These are phyloP conservation scores for Drosophila pegasa DNA, from an alignment of 2,888 invertebrate species.

Conservation along the genomic window DNA sequence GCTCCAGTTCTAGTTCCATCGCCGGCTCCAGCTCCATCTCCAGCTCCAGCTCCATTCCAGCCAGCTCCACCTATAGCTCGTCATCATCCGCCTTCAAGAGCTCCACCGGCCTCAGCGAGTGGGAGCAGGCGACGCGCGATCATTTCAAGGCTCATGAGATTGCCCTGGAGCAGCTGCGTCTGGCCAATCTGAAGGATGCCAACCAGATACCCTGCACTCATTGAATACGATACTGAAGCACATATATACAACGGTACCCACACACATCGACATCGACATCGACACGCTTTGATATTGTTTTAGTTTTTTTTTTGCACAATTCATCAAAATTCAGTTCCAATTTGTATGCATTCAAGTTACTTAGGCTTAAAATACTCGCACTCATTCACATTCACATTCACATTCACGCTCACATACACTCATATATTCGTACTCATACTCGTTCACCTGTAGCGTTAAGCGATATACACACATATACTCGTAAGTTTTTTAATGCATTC, in stretches of 20 bases:
- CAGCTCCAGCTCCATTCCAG: neutral
- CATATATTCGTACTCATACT: conserved; percentile 55
- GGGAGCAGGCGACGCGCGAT: conserved; percentile 79
- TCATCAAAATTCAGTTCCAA: conserved; percentile 46
- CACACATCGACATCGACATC: conserved; percentile 4
- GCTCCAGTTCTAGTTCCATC: neutral
- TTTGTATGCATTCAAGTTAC: conserved; percentile 44
- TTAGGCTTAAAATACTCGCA: conserved; percentile 42
- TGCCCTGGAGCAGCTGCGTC: conserved; percentile 81
- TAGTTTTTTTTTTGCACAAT: conserved; percentile 61
- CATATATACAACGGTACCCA: neutral
- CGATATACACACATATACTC: conserved; percentile 57
- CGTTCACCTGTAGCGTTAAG: conserved; percentile 76
- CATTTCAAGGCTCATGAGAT: conserved; percentile 82
- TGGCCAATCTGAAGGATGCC: conserved; percentile 70
- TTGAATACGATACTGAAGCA: conserved; percentile 8
- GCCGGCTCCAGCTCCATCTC: neutral
- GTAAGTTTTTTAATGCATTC: conserved; percentile 68
- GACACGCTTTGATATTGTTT: conserved; percentile 17
- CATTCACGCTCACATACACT: conserved; percentile 18
- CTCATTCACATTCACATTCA: conserved; percentile 41
- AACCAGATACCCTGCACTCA: conserved; percentile 44
- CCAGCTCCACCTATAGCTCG: neutral
- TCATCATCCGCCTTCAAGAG: neutral
- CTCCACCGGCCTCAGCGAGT: conserved; percentile 41